Conservation (phyloP, 35 echinoderm and acorn worm genomes). For the Ophiothrix spiculata region DNA sequence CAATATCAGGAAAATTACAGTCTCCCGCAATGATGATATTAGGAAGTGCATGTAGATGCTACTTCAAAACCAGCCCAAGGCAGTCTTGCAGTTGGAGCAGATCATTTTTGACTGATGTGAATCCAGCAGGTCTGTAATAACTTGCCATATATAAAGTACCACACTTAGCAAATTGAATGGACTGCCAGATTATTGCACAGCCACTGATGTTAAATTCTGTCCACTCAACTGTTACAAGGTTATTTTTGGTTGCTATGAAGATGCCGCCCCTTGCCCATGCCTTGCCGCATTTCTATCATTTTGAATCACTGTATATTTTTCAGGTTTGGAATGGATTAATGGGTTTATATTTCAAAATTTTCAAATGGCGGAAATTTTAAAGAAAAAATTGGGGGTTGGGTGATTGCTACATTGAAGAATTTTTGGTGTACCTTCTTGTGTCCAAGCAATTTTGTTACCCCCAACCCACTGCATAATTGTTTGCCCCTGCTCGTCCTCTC, state of each 20-base stretch:
- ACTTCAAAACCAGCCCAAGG: not conserved
- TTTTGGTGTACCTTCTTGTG: too few species aligned
- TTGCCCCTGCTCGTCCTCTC: too few species aligned
- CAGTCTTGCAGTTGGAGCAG: slow-evolving; percentile 11
- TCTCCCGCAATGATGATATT: slow-evolving; percentile 43
- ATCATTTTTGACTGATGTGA: not conserved
- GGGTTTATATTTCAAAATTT: too few species aligned
- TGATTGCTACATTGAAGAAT: too few species aligned
- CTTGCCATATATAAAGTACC: slow-evolving; percentile 50
- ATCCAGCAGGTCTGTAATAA: slow-evolving; percentile 26
- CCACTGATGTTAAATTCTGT: not conserved
- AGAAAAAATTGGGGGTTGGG: too few species aligned
- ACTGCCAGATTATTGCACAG: slow-evolving; percentile 19
- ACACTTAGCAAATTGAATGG: slow-evolving; percentile 29
- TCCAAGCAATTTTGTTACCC: too few species aligned
- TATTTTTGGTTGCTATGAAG: not conserved
- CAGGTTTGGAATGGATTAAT: too few species aligned
- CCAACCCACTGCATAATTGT: too few species aligned
- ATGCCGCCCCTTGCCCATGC: too few species aligned
- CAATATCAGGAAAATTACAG: slow-evolving; percentile 53
- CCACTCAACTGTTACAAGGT: not conserved
- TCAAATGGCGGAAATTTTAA: too few species aligned
- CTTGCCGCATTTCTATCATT: too few species aligned
- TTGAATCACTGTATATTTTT: too few species aligned
- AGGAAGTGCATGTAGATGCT: slow-evolving; percentile 8